Evolutionary conservation across 2,113 vertebrate species (phyloP).

Genomic region (Cebidichthys violaceus): DNA sequence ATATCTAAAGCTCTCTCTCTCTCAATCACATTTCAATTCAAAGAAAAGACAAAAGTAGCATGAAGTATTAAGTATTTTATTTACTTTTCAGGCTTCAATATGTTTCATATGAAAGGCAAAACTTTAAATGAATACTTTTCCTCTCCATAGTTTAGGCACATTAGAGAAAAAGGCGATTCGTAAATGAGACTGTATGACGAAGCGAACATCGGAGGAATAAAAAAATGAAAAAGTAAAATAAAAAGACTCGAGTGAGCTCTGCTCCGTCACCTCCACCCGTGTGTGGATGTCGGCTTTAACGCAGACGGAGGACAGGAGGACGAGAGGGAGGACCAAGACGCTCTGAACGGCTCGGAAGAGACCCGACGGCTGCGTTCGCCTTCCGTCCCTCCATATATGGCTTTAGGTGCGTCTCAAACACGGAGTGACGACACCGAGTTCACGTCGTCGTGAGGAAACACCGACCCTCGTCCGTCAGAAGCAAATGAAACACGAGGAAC

Average conservation of each 20-base stretch:
- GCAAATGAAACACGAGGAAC: too few species aligned
- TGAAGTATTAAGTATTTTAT: slow-evolving; percentile 85
- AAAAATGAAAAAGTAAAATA: background rate
- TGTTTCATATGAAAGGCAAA: slow-evolving; percentile 88
- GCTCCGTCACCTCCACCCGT: slow-evolving; percentile 1
- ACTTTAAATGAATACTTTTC: slow-evolving; percentile 80
- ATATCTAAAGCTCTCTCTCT: too few species aligned
- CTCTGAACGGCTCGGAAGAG: too few species aligned
- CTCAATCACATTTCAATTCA: background rate
- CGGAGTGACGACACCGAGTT: too few species aligned
- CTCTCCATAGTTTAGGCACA: slow-evolving; percentile 85
- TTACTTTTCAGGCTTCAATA: slow-evolving; percentile 87
- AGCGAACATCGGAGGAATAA: slow-evolving; percentile 35
- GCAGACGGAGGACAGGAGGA: too few species aligned
- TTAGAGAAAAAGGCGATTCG: slow-evolving; percentile 84
- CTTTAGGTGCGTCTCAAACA: too few species aligned
- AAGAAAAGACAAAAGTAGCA: slow-evolving; percentile 29
- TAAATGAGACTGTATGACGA: slow-evolving; percentile 74
- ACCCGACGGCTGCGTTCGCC: too few species aligned
- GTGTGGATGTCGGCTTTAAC: too few species aligned
- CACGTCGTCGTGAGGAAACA: too few species aligned
- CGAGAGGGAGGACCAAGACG: too few species aligned
- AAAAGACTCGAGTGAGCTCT: slow-evolving; percentile 40
- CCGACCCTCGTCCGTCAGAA: too few species aligned
- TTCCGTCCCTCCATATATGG: too few species aligned